A percentile compares a stretch with the other conserved stretches of the same genome.
phyloP scores from a whole-genome alignment of 2,113 vertebrate species.

The Dolichallabes microphthalmus region DNA sequence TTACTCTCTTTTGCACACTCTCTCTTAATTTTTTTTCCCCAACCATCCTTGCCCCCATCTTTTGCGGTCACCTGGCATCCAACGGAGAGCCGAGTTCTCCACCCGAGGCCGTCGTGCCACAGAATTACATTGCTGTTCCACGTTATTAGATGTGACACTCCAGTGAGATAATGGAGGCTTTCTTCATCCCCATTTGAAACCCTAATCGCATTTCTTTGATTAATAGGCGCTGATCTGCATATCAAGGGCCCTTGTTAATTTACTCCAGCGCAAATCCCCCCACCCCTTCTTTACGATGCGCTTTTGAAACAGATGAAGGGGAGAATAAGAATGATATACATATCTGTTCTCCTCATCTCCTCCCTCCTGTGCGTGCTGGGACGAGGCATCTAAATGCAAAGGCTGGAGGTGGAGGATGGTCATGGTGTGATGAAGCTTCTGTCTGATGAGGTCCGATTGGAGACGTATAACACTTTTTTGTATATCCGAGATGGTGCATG shows the following conservation, averaged over 20 bases:
- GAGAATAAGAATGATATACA: slow-evolving; percentile 43
- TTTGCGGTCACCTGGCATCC: slow-evolving; percentile 55
- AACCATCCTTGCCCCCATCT: slow-evolving; percentile 29
- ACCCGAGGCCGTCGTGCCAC: slow-evolving; percentile 60
- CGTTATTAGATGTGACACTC: slow-evolving; percentile 83
- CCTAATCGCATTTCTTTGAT: slow-evolving; percentile 84
- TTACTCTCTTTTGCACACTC: slow-evolving; percentile 25
- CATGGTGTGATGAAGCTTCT: slow-evolving; percentile 27
- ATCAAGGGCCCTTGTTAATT: slow-evolving; percentile 79
- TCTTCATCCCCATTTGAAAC: slow-evolving; percentile 83
- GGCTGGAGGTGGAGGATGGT: slow-evolving; percentile 37
- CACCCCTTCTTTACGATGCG: slow-evolving; percentile 55
- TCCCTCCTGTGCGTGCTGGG: slow-evolving; percentile 10
- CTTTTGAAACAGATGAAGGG: slow-evolving; percentile 51
- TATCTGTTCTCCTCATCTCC: slow-evolving; percentile 69
- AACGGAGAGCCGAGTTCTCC: slow-evolving; percentile 35
- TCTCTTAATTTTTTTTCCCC: slow-evolving; percentile 3
- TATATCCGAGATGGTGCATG: background rate
- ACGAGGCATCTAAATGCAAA: slow-evolving; percentile 42
- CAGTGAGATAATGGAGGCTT: slow-evolving; percentile 79
- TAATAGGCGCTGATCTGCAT: slow-evolving; percentile 78
- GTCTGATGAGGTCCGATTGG: slow-evolving; percentile 20
- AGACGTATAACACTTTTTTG: background rate
- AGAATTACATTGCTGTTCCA: slow-evolving; percentile 74
- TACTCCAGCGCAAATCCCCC: slow-evolving; percentile 63